A percentile compares a stretch with the other conserved stretches of the same genome.
Evolutionary conservation across 2,888 invertebrate genomes (phyloP).

Genomic region (Cinara cedri): DNA sequence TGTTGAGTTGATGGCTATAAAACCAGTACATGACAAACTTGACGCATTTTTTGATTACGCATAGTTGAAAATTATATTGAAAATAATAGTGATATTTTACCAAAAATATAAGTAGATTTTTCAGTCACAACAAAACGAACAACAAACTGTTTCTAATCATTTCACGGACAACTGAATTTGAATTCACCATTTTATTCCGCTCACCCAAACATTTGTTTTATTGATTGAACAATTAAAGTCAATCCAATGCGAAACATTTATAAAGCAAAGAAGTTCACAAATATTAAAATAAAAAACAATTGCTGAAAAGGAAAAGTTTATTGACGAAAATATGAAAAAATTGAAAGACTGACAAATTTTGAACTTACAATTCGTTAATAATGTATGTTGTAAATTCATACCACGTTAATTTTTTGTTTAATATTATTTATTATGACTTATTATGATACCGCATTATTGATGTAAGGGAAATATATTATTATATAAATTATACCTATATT

Average conservation of each 20-base stretch:
- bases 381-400: too few relatives aligned
- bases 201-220: conserved; percentile 17
- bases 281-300: neutral
- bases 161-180: too few relatives aligned
- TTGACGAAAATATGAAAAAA: conserved; percentile 13
- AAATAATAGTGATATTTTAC: neutral
- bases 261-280: conserved; percentile 4
- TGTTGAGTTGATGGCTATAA: neutral
- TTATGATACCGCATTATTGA: too few relatives aligned
- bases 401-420: too few relatives aligned
- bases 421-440: too few relatives aligned
- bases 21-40: neutral
- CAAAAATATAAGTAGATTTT: neutral
- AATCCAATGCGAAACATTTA: neutral
- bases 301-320: conserved; percentile 23
- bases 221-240: conserved; percentile 14
- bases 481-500: too few relatives aligned
- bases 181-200: conserved; percentile 11
- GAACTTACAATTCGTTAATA: neutral
- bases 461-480: too few relatives aligned
- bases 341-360: neutral
- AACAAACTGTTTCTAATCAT: neutral
- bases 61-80: neutral
- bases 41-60: neutral
- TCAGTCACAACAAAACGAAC: neutral